Percentiles rank a stretch among this genome's conserved stretches.
phyloP scores from a whole-genome alignment of 1,140 invertebrate genomes.

The Hestina assimilis region DNA sequence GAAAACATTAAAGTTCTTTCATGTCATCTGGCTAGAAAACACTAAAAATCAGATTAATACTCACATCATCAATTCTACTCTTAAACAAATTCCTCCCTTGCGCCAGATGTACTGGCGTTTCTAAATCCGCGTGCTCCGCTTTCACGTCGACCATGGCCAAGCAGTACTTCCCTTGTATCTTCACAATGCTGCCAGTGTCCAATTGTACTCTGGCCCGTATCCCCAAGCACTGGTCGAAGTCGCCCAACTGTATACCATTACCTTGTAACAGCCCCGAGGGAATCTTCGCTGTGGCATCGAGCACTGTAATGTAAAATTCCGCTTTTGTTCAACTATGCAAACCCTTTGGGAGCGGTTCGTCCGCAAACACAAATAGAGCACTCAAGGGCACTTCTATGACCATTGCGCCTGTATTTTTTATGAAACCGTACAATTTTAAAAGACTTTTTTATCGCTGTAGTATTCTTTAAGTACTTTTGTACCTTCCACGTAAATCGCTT shows the following conservation, averaged over 20 bases:
- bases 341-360: constrained; percentile 31
- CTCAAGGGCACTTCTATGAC: constrained; percentile 22
- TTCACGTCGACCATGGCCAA: constrained; percentile 81
- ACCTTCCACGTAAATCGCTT: no score
- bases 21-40: no score
- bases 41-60: constrained; percentile 45
- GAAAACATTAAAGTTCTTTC: no score
- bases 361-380: constrained; percentile 17
- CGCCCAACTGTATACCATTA: constrained; percentile 84
- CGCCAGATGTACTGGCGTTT: constrained; percentile 79
- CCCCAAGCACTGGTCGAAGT: constrained; percentile 84
- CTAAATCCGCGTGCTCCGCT: constrained; percentile 76
- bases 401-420: constrained; percentile 12
- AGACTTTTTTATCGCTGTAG: background rate
- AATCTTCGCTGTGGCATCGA: constrained; percentile 85
- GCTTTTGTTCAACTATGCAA: constrained; percentile 36
- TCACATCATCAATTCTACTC: constrained; percentile 82
- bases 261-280: constrained; percentile 83
- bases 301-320: constrained; percentile 78
- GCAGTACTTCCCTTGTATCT: constrained; percentile 84
- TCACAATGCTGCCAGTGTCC: constrained; percentile 73
- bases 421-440: background rate
- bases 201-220: constrained; percentile 79
- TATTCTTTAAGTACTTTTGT: background rate
- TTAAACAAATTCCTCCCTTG: constrained; percentile 81